These are phyloP conservation scores for Epizoanthus stellaris DNA, from an alignment of 92 coral and sea anemone species.

Conservation along the genomic window DNA sequence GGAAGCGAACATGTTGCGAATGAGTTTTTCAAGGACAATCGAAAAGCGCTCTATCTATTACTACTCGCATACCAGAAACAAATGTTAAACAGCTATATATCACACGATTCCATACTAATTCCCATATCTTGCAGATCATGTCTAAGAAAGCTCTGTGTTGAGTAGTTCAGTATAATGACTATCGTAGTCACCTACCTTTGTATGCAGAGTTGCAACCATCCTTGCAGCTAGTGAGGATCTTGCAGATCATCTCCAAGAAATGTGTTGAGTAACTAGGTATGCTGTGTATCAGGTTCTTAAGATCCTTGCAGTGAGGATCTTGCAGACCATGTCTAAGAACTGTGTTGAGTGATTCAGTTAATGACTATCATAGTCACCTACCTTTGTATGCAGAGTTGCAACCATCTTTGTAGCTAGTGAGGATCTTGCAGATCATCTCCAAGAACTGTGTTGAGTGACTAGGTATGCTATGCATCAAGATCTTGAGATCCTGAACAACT, in stretches of 20 bases:
- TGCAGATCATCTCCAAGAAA: slow-evolving; percentile 94
- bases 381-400: slow-evolving; percentile 91
- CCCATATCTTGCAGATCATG: too few relatives aligned
- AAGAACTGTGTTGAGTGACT: slow-evolving; percentile 77
- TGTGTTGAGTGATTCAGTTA: too few relatives aligned
- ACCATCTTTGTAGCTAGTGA: slow-evolving; percentile 81
- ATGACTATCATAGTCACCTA: neutral
- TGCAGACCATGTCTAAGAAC: too few relatives aligned
- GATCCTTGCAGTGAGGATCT: slow-evolving; percentile 5
- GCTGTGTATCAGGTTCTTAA: slow-evolving; percentile 89
- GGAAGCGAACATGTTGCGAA: too few relatives aligned
- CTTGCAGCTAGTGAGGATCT: slow-evolving; percentile 57
- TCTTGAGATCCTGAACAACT: slow-evolving; percentile 86
- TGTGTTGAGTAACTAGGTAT: slow-evolving; percentile 89
- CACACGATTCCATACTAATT: too few relatives aligned
- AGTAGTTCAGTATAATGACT: too few relatives aligned
- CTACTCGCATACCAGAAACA: too few relatives aligned
- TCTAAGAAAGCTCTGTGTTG: too few relatives aligned
- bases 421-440: slow-evolving; percentile 92
- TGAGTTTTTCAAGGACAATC: neutral
- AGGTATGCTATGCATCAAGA: slow-evolving; percentile 93
- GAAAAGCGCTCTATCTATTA: too few relatives aligned
- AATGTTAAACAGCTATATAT: too few relatives aligned
- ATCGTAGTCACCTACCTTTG: slow-evolving; percentile 66
- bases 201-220: slow-evolving; percentile 84